phyloP scores from a whole-genome alignment of 1,140 invertebrate genomes.

The Temnothorax longispinosus region DNA sequence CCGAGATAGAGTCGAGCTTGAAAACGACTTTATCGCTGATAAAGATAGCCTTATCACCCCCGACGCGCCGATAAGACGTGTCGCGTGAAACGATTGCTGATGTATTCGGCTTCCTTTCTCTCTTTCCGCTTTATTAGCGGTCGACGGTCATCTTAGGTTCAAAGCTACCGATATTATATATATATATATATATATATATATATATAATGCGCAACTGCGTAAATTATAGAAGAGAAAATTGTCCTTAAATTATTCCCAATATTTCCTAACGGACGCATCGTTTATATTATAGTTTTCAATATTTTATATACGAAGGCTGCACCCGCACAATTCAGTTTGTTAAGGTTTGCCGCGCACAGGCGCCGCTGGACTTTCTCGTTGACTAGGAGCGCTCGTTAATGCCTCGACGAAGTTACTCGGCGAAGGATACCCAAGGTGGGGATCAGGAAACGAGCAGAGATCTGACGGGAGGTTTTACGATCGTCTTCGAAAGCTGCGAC shows the following conservation, averaged over 20 bases:
- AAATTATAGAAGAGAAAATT: not conserved
- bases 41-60: constrained; percentile 70
- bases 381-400: constrained; percentile 57
- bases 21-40: constrained; percentile 70
- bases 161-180: not conserved
- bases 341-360: constrained; percentile 46
- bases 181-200: not conserved
- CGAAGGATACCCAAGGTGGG: constrained; percentile 65
- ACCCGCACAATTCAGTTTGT: constrained; percentile 27
- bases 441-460: constrained; percentile 67
- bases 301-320: not conserved
- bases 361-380: constrained; percentile 65
- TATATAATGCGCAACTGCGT: not conserved
- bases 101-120: constrained; percentile 15
- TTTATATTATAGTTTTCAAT: not conserved
- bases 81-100: constrained; percentile 15
- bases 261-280: not conserved
- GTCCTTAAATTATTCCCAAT: constrained; percentile 5
- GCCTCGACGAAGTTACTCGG: constrained; percentile 53
- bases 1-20: constrained; percentile 49
- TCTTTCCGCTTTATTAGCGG: not conserved
- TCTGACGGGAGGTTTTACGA: constrained; percentile 73
- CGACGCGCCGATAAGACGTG: constrained; percentile 62
- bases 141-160: not conserved
- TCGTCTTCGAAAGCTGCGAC: constrained; percentile 75